Base-by-base conservation (phyloP, 1,140 invertebrate species). In the Nymphalis io region DNA sequence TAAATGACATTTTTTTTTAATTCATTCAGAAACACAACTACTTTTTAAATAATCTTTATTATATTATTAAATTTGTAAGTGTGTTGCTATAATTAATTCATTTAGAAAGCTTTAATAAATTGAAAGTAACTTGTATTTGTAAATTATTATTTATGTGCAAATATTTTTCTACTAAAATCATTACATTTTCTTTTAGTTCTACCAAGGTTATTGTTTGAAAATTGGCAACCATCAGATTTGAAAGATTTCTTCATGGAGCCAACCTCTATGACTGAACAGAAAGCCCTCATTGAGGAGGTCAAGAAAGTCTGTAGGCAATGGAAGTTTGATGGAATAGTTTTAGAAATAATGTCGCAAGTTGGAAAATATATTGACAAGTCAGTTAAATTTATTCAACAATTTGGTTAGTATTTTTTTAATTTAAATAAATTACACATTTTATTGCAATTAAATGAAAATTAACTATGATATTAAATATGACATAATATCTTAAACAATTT, bases 341-440 rank as follows among this genome's bases (percentile, higher is more conserved):
- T 99, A 42, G 98, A 99, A 93, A 94, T 98, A 55, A 97, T 97
- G 94, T 96, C 95, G 48, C 96, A 98, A 80, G 93, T 98, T 78
- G 93, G 94, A 69, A 94, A 94, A 33, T 93, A 94, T 79, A 89
- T 94, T 82, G 93, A 94, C 66, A 91, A 93, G 42, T 90, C 96
- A 21, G 88, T 95, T 15, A 92, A 93, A 59, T 84, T 95, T 70
- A 90, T 96, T 20, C 93, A 94, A 74, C 83, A 93, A 58, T 94
- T 96, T 85, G 93, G 94, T 94, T 78, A 72, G 82, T 81, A 11
- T 61, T 12, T 44, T 40, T n/a, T n/a, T n/a, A n/a, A 46, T 12
- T 71, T 60, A 10, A 18, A 6, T 67, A 46, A 5, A 21, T 21
- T 38, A 60, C 11, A 57, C 1, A 69, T 69, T 69, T 61, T 21